Evolutionary conservation across 2,888 invertebrate species (phyloP).

Genomic region (Baronia brevicornis): DNA sequence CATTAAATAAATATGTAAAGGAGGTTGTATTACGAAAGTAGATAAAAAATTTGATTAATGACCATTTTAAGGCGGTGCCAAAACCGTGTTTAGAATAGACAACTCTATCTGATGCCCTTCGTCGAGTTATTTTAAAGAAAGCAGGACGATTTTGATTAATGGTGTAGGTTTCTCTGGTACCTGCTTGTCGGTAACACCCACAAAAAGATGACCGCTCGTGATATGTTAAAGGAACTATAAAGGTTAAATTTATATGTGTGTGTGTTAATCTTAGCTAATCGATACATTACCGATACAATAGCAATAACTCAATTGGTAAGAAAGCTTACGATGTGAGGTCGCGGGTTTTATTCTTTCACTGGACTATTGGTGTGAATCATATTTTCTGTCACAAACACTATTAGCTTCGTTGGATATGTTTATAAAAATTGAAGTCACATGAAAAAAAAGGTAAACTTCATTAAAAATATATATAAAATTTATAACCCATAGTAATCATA

Average conservation of each 20-base stretch:
- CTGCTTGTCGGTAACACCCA: slow-evolving; percentile 58
- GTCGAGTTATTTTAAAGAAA: slow-evolving; percentile 48
- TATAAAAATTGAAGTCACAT: too few species aligned
- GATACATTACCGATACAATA: too few species aligned
- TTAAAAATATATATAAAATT: too few species aligned
- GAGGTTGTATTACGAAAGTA: slow-evolving; percentile 1
- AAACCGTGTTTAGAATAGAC: slow-evolving; percentile 31
- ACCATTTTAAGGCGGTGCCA: slow-evolving; percentile 45
- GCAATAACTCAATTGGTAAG: too few species aligned
- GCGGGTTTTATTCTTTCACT: too few species aligned
- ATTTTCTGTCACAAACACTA: too few species aligned
- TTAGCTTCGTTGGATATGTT: too few species aligned
- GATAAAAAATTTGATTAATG: slow-evolving; percentile 32
- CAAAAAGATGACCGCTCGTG: slow-evolving; percentile 44
- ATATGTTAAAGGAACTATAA: slow-evolving; percentile 34
- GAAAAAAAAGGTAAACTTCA: too few species aligned
- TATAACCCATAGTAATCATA: slow-evolving; percentile 65
- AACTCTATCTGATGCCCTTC: slow-evolving; percentile 52
- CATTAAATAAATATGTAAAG: too few species aligned
- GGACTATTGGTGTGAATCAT: too few species aligned
- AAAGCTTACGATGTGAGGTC: too few species aligned
- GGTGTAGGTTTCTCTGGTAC: slow-evolving; percentile 44
- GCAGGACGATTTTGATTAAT: slow-evolving; percentile 61
- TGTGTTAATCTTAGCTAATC: too few species aligned
- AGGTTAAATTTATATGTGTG: slow-evolving; percentile 52